Percentiles rank a stretch among this genome's conserved stretches.
Evolutionary conservation across 2,113 vertebrate species (phyloP).

Genomic region (Ciconia maguari): DNA sequence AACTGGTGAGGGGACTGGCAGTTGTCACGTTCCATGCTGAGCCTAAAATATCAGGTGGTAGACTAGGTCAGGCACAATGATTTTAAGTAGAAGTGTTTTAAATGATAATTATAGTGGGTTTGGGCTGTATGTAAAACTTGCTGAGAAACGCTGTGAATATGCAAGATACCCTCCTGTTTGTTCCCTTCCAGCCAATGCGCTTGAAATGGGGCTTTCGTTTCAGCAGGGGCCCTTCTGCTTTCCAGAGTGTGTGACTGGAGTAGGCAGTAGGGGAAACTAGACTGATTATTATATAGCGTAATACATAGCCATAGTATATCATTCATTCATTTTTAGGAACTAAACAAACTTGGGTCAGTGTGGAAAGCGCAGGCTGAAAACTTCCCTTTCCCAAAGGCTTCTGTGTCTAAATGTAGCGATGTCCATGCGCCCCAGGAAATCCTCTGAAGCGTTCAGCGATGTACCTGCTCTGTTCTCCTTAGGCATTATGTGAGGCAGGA

Average conservation of each 20-base stretch:
- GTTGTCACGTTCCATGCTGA: background rate
- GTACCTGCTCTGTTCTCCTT: background rate
- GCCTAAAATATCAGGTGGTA: background rate
- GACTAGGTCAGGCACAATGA: background rate
- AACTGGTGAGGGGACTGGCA: background rate
- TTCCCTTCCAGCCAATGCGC: background rate
- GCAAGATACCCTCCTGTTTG: background rate
- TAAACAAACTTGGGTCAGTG: background rate
- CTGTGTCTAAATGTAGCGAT: background rate
- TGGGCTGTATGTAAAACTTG: background rate
- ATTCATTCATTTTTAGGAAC: background rate
- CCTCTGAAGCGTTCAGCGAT: fast-evolving
- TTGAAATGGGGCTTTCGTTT: background rate
- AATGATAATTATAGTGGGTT: background rate
- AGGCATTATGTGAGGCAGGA: background rate
- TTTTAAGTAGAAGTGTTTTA: background rate
- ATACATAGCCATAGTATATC: background rate
- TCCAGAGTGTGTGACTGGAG: background rate
- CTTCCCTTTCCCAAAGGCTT: background rate
- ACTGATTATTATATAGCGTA: fast-evolving
- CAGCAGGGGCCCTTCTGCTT: background rate
- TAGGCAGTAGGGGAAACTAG: background rate
- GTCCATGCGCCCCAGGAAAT: fast-evolving
- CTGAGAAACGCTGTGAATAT: background rate
- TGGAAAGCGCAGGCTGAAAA: background rate